These are phyloP conservation scores for Drosophila lacicola DNA, from an alignment of 2,888 invertebrate genomes.

Conservation along the genomic window DNA sequence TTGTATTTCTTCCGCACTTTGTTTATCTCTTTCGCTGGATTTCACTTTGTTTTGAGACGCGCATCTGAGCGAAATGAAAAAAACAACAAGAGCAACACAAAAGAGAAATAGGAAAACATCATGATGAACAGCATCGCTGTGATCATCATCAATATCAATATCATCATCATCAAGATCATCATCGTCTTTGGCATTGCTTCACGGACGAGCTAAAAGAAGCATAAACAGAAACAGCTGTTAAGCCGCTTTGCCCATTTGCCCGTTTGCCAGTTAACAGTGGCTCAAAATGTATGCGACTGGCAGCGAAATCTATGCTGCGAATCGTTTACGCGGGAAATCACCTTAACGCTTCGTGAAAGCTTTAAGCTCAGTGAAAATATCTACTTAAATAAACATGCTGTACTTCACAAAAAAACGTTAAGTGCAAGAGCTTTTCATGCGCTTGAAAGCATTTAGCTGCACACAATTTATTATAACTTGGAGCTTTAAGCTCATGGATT, in stretches of 20 bases:
- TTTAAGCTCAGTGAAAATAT: too few relatives aligned
- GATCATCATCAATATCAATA: constrained; percentile 4
- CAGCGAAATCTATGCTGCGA: neutral
- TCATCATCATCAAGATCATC: constrained; percentile 5
- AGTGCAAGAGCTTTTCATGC: too few relatives aligned
- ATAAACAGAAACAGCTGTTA: constrained; percentile 29
- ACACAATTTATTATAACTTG: too few relatives aligned
- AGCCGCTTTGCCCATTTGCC: constrained; percentile 40
- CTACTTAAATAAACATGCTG: too few relatives aligned
- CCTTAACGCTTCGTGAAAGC: too few relatives aligned
- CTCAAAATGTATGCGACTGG: neutral
- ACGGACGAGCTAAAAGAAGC: constrained; percentile 8
- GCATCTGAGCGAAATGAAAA: constrained; percentile 20
- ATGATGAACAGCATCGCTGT: constrained; percentile 1
- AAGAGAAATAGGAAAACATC: too few relatives aligned
- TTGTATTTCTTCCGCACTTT: neutral
- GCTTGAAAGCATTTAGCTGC: too few relatives aligned
- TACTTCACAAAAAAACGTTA: too few relatives aligned
- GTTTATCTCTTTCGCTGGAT: constrained; percentile 2
- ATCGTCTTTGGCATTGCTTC: constrained; percentile 31
- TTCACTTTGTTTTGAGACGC: constrained; percentile 15
- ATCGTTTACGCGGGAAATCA: too few relatives aligned
- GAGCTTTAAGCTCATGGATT: too few relatives aligned
- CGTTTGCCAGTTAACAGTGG: constrained; percentile 30
- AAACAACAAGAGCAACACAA: constrained; percentile 19